A percentile compares a stretch with the other conserved stretches of the same genome.
phyloP scores from a whole-genome alignment of 2,113 vertebrate species.

The Bucco capensis region DNA sequence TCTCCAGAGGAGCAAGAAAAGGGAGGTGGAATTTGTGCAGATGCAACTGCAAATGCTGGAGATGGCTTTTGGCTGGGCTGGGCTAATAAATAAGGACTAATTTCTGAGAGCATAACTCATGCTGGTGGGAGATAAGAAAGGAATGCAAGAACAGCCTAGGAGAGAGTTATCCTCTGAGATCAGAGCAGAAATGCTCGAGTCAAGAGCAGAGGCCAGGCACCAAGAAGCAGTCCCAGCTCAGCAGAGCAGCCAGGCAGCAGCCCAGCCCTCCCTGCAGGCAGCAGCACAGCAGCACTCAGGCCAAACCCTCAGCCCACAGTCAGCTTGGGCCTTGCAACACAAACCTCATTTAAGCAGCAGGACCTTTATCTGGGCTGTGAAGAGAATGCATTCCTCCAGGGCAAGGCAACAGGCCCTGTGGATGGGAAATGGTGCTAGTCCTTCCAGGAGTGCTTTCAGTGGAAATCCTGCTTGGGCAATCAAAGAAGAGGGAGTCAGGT shows the following conservation, averaged over 20 bases:
- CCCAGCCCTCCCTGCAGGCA: background rate
- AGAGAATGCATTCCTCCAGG: background rate
- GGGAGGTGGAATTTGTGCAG: conserved; percentile 65
- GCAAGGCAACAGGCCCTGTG: background rate
- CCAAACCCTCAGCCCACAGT: background rate
- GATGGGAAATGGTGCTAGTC: background rate
- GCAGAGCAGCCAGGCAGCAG: background rate
- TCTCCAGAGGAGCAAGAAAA: conserved; percentile 50
- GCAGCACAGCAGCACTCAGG: background rate
- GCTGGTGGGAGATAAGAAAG: conserved; percentile 75
- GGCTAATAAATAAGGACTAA: conserved; percentile 64
- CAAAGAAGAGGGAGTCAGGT: background rate
- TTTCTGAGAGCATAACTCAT: conserved; percentile 70
- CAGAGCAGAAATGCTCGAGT: conserved; percentile 59
- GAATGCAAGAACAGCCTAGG: conserved; percentile 69
- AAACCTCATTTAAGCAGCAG: background rate
- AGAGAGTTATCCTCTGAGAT: conserved; percentile 72
- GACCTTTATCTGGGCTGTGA: background rate
- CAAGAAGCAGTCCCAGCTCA: conserved; percentile 43
- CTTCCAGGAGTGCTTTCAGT: background rate
- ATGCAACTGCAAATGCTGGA: conserved; percentile 53
- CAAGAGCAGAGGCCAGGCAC: conserved; percentile 56
- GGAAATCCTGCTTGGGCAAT: background rate
- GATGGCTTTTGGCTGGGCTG: conserved; percentile 68
- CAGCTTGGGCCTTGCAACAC: background rate